Evolutionary conservation across 2,888 invertebrate species (phyloP).

Genomic region (Herminia tarsipennalis): DNA sequence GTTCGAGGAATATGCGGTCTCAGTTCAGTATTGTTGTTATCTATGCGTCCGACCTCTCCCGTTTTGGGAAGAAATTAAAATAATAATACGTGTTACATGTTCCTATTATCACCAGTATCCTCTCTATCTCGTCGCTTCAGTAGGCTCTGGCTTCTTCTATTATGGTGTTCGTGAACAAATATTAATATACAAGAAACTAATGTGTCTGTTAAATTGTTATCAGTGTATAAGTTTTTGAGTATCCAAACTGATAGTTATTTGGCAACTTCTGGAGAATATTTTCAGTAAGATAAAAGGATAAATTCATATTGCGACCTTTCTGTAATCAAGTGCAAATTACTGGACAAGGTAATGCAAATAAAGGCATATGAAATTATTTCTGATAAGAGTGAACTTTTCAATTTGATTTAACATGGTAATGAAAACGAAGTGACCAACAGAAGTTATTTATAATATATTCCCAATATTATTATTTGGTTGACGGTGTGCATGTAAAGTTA

Average conservation of each 20-base stretch:
- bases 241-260: neutral
- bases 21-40: slow-evolving; percentile 50
- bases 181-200: slow-evolving; percentile 3
- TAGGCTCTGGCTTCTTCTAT: slow-evolving; percentile 25
- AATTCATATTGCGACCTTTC: too few relatives aligned
- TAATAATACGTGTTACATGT: slow-evolving; percentile 43
- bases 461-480: slow-evolving; percentile 28
- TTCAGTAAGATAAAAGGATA: too few relatives aligned
- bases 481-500: slow-evolving; percentile 52
- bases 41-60: slow-evolving; percentile 42
- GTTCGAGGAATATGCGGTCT: slow-evolving; percentile 52
- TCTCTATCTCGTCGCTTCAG: slow-evolving; percentile 29
- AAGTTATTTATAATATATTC: slow-evolving; percentile 6
- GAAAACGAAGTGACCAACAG: neutral
- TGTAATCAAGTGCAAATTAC: too few relatives aligned
- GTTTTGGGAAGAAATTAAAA: slow-evolving; percentile 48
- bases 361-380: neutral
- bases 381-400: neutral
- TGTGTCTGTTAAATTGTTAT: slow-evolving; percentile 5
- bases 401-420: neutral
- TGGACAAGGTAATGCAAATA: too few relatives aligned
- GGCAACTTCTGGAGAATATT: neutral
- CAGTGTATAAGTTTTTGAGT: slow-evolving; percentile 1
- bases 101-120: slow-evolving; percentile 26
- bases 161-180: slow-evolving; percentile 8